Evolutionary conservation across 2,113 vertebrate species (phyloP), one percentile per base, ranked within the genome.

Genomic region (Myiagra hebetior): DNA sequence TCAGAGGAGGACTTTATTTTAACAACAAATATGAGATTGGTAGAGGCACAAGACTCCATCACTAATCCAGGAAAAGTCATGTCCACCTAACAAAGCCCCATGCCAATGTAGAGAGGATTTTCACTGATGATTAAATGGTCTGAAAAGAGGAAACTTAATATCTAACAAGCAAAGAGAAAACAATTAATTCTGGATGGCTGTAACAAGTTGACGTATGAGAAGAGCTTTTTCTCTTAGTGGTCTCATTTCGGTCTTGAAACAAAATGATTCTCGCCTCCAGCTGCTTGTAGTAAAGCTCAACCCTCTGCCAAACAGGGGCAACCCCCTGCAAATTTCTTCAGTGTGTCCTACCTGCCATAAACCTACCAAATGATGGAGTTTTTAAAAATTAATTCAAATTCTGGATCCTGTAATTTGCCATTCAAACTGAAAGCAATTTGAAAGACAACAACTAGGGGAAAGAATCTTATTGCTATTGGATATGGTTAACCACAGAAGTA

Each of bases 301-400:
- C 18, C 6, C 10, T 64, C 46, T 84, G 18, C 20, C 21, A 81
- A 59, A 8, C 12, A 27, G 12, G 20, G 13, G 23, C 0, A 4
- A 53, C 42, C 4, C 6, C 9, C 15, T 42, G 2, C 1, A 60
- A 23, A 31, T 67, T 78, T 75, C 4, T 60, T 20, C 44, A 47
- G 17, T 23, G 6, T 70, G 7, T 21, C 3, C 5, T 33, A 4
- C 26, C 21, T 67, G 8, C 44, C 14, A 15, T 42, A 75, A 39
- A 35, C 4, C 6, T 52, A 22, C 2, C 4, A 33, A 82, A 77
- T 57, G 2, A 2, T 53, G 7, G 10, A 2, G 1, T 0, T 57
- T 52, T 55, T 55, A 4, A 44, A 47, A 63, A 3, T 16, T 33
- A 30, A 28, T 60, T 89, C 5, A 42, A 37, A 55, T 50, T 85